Conservation (phyloP, 2,888 invertebrate genomes). For the Clunio marinus region DNA sequence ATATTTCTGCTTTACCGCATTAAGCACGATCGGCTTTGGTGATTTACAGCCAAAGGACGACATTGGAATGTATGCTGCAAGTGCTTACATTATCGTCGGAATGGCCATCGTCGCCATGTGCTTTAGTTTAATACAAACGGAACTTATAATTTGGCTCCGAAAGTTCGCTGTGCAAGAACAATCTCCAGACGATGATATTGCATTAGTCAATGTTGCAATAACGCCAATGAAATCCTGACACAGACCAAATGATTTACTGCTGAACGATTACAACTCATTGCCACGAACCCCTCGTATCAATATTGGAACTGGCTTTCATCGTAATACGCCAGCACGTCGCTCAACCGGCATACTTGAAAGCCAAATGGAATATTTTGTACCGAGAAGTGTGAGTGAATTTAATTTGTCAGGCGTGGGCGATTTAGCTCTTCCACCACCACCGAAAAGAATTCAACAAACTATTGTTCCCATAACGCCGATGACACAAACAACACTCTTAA, state of each 20-base stretch:
- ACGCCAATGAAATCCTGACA: constrained; percentile 58
- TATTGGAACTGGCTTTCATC: constrained; percentile 53
- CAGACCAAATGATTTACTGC: constrained; percentile 50
- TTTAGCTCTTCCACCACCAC: constrained; percentile 51
- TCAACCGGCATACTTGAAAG: constrained; percentile 60
- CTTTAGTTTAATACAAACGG: constrained; percentile 79
- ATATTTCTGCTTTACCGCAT: constrained; percentile 73
- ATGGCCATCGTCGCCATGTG: constrained; percentile 85
- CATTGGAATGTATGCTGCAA: constrained; percentile 70
- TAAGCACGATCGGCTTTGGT: constrained; percentile 80
- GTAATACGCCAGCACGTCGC: constrained; percentile 62
- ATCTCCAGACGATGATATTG: constrained; percentile 53
- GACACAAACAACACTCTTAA: constrained; percentile 44
- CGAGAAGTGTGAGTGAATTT: constrained; percentile 78
- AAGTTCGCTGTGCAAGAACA: constrained; percentile 52
- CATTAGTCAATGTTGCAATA: constrained; percentile 55
- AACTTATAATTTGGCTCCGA: constrained; percentile 55
- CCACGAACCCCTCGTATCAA: constrained; percentile 51
- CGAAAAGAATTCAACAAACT: constrained; percentile 46
- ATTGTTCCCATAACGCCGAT: constrained; percentile 42
- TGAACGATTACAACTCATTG: constrained; percentile 55
- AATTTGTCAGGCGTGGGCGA: constrained; percentile 66
- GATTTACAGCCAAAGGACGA: constrained; percentile 67
- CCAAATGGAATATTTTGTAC: constrained; percentile 76
- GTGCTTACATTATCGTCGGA: constrained; percentile 75